Evolutionary conservation across 2,888 invertebrate genomes (phyloP).

Genomic region (Escarpia spicata): DNA sequence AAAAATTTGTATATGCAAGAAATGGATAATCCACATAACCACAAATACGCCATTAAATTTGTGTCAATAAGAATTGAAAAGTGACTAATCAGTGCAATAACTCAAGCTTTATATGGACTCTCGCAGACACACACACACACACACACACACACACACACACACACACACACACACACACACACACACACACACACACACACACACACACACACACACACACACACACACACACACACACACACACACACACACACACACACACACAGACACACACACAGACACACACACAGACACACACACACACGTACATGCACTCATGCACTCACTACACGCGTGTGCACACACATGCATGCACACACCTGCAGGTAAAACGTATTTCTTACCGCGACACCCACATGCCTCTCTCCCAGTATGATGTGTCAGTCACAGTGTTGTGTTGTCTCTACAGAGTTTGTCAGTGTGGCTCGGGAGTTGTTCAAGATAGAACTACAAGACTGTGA

Average conservation of each 20-base stretch:
- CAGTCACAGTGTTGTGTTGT: background rate
- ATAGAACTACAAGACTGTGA: slow-evolving; percentile 48
- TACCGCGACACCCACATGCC: too few relatives aligned
- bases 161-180: background rate
- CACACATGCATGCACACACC: background rate
- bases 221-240: background rate
- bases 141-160: too few relatives aligned
- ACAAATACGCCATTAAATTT: too few relatives aligned
- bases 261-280: background rate
- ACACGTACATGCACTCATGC: background rate
- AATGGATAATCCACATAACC: too few relatives aligned
- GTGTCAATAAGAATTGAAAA: too few relatives aligned
- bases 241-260: background rate
- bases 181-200: too few relatives aligned
- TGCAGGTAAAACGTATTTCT: background rate
- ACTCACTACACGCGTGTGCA: background rate
- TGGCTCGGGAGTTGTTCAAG: slow-evolving; percentile 51
- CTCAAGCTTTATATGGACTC: too few relatives aligned
- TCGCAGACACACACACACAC: too few relatives aligned
- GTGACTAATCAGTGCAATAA: too few relatives aligned
- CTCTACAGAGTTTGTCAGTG: slow-evolving; percentile 53
- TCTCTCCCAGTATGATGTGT: too few relatives aligned
- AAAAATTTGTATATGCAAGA: too few relatives aligned
- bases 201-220: background rate
- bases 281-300: background rate